Base-by-base conservation (phyloP, 2,113 vertebrate genomes). In the Melanerpes formicivorus region DNA sequence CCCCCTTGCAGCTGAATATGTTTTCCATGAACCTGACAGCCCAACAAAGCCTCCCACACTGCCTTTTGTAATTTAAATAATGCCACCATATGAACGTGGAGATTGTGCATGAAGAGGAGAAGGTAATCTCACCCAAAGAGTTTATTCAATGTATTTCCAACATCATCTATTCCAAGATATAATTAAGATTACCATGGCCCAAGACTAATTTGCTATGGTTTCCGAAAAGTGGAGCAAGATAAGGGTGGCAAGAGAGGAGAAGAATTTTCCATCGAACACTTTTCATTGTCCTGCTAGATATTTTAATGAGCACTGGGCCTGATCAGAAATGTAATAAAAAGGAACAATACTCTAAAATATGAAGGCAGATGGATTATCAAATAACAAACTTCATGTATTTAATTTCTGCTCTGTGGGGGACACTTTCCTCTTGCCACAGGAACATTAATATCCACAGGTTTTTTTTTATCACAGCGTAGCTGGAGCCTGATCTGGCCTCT, bases 41-140 rank as follows among this genome's bases (percentile, higher is more conserved):
- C 60, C 72, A 92, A 96, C 87, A 96, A 95, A 93, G 75, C 75
- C 80, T 64, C 17, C 29, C 21, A 0, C 88, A 71, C 74, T 92
- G 67, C 56, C 95, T 96, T 96, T 96, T 94, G 94, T 93, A 87
- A 95, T 95, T 96, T 95, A 90, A 95, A 96, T 95, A 96, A 95
- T 77, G 62, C 62, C 82, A 85, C 64, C 60, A 82, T 94, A 90
- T 83, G 90, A 96, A 87, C 89, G 82, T 58, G 60, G 84, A 88
- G 80, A 80, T 88, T 96, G 93, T 93, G 81, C 75, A 90, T 96
- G 95, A 90, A 94, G 71, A 95, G 54, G 92, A 71, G 94, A 92
- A 95, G 67, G 86, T 79, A 94, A 95, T 94, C 65, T 95, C 81
- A 85, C 79, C 89, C 85, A 73, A 87, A 87, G 92, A 87, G 84